phyloP scores from a whole-genome alignment of 92 coral and sea anemone species.

The Anthopleura xanthogrammica region DNA sequence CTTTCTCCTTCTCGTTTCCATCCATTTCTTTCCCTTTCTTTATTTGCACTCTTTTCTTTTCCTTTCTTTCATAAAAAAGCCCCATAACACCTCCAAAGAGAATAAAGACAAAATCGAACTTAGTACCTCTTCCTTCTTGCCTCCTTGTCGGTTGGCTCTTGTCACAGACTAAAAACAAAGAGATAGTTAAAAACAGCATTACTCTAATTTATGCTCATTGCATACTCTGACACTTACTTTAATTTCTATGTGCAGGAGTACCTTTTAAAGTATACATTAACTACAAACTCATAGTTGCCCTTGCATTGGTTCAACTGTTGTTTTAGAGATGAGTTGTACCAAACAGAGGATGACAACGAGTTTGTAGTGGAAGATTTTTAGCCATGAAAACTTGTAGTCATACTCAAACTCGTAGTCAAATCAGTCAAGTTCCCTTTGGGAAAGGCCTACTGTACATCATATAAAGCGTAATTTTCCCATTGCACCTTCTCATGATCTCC shows the following conservation, averaged over 20 bases:
- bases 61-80: background rate
- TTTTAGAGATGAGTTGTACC: too few species aligned
- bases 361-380: too few species aligned
- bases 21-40: background rate
- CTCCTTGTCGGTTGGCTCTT: conserved; percentile 90
- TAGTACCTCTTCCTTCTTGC: conserved; percentile 87
- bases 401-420: too few species aligned
- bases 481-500: too few species aligned
- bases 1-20: background rate
- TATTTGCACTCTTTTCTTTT: background rate
- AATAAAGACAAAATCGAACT: background rate
- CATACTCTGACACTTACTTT: background rate
- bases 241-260: background rate
- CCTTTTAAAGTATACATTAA: too few species aligned
- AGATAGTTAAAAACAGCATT: background rate
- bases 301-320: too few species aligned
- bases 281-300: too few species aligned
- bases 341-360: too few species aligned
- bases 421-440: too few species aligned
- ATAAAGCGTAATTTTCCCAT: too few species aligned
- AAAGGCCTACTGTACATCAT: too few species aligned
- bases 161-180: conserved; percentile 64
- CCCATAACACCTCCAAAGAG: background rate
- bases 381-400: too few species aligned
- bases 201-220: background rate